A percentile compares a stretch with the other conserved stretches of the same genome.
Evolutionary conservation across 2,888 invertebrate genomes (phyloP).

Genomic region (Conomelus anceps): DNA sequence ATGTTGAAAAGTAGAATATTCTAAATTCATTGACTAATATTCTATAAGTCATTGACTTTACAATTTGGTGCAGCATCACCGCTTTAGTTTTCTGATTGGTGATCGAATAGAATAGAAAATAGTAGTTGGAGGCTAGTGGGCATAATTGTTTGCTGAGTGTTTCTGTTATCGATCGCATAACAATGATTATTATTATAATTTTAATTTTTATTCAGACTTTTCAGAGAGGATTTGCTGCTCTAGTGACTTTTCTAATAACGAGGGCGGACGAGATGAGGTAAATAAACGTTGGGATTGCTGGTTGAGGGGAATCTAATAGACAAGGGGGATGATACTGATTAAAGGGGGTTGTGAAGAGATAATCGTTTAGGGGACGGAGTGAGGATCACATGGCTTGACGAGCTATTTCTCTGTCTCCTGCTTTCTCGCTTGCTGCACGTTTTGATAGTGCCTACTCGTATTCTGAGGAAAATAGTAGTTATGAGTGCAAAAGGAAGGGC

Average conservation of each 20-base stretch:
- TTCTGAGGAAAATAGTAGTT: background rate
- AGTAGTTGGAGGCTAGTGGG: too few relatives aligned
- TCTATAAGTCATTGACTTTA: too few relatives aligned
- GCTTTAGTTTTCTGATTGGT: too few relatives aligned
- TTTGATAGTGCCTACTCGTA: background rate
- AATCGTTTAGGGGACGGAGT: background rate
- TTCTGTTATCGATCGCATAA: too few relatives aligned
- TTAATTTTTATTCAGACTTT: background rate
- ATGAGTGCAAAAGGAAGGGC: background rate
- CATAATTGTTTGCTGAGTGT: too few relatives aligned
- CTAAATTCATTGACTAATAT: too few relatives aligned
- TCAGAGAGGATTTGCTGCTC: background rate
- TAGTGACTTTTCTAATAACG: background rate
- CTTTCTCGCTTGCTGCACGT: background rate
- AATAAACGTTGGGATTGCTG: background rate
- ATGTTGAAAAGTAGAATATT: too few relatives aligned
- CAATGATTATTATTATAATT: too few relatives aligned
- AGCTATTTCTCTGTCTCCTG: background rate
- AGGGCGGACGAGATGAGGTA: background rate
- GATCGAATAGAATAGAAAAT: too few relatives aligned
- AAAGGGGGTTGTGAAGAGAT: background rate
- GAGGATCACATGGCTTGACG: background rate
- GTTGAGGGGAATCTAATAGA: background rate
- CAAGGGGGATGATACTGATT: background rate
- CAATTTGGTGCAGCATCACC: too few relatives aligned